Percentiles rank a stretch among this genome's conserved stretches.
These are phyloP conservation scores for Cyprinodon diabolis DNA, from an alignment of 2,797 vertebrate genomes.

Conservation along the genomic window DNA sequence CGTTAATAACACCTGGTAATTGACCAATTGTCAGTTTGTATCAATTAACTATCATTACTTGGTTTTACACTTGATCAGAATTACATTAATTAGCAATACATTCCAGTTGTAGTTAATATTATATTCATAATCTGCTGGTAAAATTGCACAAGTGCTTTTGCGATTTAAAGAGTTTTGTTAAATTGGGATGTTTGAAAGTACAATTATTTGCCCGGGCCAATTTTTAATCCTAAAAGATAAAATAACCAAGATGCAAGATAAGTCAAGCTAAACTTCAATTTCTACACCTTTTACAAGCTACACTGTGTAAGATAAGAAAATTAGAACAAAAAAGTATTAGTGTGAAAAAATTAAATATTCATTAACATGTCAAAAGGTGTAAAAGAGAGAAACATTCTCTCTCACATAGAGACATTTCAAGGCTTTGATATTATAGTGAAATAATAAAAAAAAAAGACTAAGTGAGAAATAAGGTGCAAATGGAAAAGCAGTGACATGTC, in stretches of 20 bases:
- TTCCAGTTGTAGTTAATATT: no score
- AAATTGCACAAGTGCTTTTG: no score
- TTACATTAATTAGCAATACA: no score
- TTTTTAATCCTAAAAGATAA: no score
- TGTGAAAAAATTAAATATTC: background rate
- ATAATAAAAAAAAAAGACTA: background rate
- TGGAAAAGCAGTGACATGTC: background rate
- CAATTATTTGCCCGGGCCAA: background rate
- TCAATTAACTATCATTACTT: no score
- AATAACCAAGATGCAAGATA: background rate
- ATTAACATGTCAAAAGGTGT: constrained; percentile 9
- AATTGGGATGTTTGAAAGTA: background rate
- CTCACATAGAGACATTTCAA: background rate
- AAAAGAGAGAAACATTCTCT: constrained; percentile 4
- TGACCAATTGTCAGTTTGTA: no score
- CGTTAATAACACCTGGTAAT: no score
- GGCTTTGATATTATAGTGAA: background rate
- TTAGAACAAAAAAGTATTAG: background rate
- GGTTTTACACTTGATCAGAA: no score
- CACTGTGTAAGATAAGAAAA: background rate
- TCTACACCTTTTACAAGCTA: background rate
- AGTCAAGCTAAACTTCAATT: background rate
- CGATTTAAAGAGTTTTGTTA: no score
- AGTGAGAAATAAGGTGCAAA: background rate
- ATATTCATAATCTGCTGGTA: no score